Percentiles rank a stretch among this genome's conserved stretches.
Conservation (phyloP, 1,140 invertebrate species). For the Hyles vespertilio region DNA sequence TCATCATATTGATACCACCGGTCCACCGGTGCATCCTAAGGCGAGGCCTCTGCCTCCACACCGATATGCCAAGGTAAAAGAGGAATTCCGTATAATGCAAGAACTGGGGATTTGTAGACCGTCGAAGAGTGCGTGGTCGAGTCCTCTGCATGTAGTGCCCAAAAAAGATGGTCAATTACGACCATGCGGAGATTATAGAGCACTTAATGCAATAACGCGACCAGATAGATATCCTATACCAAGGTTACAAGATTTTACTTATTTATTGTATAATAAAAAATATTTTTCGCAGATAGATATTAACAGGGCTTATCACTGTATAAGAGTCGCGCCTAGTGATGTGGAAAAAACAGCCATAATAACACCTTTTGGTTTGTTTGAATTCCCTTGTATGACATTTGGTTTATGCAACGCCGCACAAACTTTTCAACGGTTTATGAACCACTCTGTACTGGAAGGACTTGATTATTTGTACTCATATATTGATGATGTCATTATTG, state of each 20-base stretch:
- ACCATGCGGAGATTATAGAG: slow-evolving; percentile 5
- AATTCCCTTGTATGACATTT: slow-evolving; percentile 7
- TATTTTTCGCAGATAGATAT: slow-evolving; percentile 3
- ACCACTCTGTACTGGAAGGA: neutral
- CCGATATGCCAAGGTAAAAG: neutral
- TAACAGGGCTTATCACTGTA: neutral
- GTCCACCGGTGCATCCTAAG: slow-evolving; percentile 2
- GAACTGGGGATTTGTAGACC: slow-evolving; percentile 1
- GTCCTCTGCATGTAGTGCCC: slow-evolving; percentile 3
- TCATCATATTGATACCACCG: slow-evolving; percentile 5
- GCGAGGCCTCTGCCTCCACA: neutral
- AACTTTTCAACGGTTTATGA: slow-evolving; percentile 2
- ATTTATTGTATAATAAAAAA: neutral
- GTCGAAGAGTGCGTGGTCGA: slow-evolving; percentile 3
- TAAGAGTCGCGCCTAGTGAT: neutral
- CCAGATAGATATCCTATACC: slow-evolving; percentile 1
- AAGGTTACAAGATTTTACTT: slow-evolving; percentile 4
- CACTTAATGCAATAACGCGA: neutral
- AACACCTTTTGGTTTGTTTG: slow-evolving; percentile 6
- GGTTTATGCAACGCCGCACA: slow-evolving; percentile 1
- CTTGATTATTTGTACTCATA: neutral
- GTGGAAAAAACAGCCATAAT: slow-evolving; percentile 4
- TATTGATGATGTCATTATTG: neutral
- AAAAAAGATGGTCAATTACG: slow-evolving; percentile 4
- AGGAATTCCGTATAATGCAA: slow-evolving; percentile 1